Conservation (phyloP, 2,113 vertebrate genomes). For the Galbula dea region DNA sequence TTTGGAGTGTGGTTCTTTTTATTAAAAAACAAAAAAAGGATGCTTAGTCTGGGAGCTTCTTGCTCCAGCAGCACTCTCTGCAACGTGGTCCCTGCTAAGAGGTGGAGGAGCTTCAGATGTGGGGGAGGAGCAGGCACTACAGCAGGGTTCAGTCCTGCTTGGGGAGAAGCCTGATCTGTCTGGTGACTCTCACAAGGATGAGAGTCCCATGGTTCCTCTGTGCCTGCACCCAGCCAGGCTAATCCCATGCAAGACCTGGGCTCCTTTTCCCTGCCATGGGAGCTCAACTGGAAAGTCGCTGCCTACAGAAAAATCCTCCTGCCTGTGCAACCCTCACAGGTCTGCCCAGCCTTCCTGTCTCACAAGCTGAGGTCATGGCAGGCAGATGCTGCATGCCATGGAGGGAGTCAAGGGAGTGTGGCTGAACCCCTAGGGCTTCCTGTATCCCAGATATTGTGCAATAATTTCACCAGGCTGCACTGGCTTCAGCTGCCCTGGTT, state of each 20-base stretch:
- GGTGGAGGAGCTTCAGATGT: background rate
- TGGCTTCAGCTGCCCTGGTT: background rate
- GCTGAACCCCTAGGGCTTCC: background rate
- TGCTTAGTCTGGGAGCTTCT: background rate
- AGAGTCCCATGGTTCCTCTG: background rate
- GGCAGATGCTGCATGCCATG: fast-evolving
- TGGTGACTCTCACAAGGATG: background rate
- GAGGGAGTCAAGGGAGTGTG: fast-evolving
- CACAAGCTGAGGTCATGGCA: background rate
- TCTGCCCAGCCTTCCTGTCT: background rate
- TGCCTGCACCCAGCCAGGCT: background rate
- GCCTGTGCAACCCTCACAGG: background rate
- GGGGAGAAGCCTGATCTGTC: fast-evolving
- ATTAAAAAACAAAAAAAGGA: constrained; percentile 51
- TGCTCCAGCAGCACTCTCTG: background rate
- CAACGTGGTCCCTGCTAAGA: background rate
- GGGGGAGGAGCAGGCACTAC: background rate
- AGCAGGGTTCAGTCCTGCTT: background rate
- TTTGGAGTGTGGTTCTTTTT: background rate
- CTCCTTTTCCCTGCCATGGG: background rate
- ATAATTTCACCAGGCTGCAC: background rate
- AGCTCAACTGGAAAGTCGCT: background rate
- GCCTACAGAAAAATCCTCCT: background rate
- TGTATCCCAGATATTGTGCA: background rate
- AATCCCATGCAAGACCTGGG: background rate